These are phyloP conservation scores for Gambusia yucatana DNA, from an alignment of 2,797 vertebrate species.

Conservation along the genomic window DNA sequence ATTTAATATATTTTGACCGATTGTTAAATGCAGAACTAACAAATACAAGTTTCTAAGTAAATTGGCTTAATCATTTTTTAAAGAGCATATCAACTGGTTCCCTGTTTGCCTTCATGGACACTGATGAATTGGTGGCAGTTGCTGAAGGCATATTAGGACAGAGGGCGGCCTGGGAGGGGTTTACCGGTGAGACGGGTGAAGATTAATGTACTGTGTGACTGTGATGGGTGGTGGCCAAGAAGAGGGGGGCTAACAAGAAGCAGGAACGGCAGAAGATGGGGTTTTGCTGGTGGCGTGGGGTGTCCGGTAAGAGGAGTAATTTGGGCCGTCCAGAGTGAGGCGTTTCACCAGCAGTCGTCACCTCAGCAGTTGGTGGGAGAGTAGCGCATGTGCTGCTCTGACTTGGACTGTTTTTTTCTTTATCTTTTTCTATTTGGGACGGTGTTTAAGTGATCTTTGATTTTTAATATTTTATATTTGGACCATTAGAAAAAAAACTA, in stretches of 20 bases:
- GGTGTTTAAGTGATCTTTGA: conserved; percentile 26
- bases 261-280: conserved; percentile 16
- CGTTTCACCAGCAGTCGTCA: conserved; percentile 73
- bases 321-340: conserved; percentile 62
- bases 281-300: conserved; percentile 20
- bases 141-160: conserved; percentile 83
- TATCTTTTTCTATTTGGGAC: conserved; percentile 38
- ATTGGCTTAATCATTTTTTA: conserved; percentile 3
- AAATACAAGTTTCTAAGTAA: neutral
- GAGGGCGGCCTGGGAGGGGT: conserved; percentile 72
- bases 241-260: conserved; percentile 39
- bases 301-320: conserved; percentile 55
- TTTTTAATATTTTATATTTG: conserved; percentile 48
- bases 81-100: conserved; percentile 36
- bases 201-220: conserved; percentile 48
- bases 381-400: conserved; percentile 61
- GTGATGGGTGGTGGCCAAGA: conserved; percentile 14
- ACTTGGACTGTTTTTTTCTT: conserved; percentile 31
- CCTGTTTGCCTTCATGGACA: conserved; percentile 61
- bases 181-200: conserved; percentile 23
- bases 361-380: conserved; percentile 52
- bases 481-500: conserved; percentile 12
- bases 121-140: conserved; percentile 84
- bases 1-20: neutral
- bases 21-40: neutral